phyloP scores from a whole-genome alignment of 1,140 invertebrate genomes.

The Apolygus lucorum region DNA sequence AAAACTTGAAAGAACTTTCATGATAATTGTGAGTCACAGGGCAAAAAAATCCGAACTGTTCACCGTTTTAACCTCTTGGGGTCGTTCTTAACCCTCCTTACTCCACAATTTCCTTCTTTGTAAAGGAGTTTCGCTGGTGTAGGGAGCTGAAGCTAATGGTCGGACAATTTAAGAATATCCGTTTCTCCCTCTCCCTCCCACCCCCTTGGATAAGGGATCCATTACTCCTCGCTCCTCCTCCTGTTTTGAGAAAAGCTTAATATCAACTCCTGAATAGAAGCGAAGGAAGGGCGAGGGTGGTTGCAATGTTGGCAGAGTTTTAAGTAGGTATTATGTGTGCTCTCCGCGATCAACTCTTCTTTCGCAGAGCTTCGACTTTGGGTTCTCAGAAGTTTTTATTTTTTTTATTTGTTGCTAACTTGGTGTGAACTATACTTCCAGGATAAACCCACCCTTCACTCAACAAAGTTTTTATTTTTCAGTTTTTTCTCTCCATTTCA shows the following conservation, averaged over 20 bases:
- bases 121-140: not conserved
- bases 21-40: too few species aligned
- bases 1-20: too few species aligned
- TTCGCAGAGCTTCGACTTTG: not conserved
- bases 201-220: not conserved
- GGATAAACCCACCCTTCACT: not conserved
- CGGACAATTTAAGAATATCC: slow-evolving; percentile 9
- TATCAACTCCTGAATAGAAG: not conserved
- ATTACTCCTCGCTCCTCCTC: slow-evolving; percentile 1
- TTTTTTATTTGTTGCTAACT: slow-evolving; percentile 14
- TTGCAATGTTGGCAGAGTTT: slow-evolving; percentile 3
- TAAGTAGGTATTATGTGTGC: slow-evolving; percentile 13
- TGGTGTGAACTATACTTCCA: not conserved
- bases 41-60: too few species aligned
- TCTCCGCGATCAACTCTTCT: not conserved
- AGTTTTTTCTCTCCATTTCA: not conserved
- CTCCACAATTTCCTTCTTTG: not conserved
- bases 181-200: not conserved
- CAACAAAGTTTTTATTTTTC: not conserved
- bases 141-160: not conserved
- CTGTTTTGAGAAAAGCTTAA: slow-evolving; percentile 4
- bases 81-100: too few species aligned
- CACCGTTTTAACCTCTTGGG: too few species aligned
- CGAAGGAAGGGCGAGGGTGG: too few species aligned
- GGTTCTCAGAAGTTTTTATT: not conserved